Conservation (phyloP, 2,113 vertebrate genomes). For the Bubo blakistoni region DNA sequence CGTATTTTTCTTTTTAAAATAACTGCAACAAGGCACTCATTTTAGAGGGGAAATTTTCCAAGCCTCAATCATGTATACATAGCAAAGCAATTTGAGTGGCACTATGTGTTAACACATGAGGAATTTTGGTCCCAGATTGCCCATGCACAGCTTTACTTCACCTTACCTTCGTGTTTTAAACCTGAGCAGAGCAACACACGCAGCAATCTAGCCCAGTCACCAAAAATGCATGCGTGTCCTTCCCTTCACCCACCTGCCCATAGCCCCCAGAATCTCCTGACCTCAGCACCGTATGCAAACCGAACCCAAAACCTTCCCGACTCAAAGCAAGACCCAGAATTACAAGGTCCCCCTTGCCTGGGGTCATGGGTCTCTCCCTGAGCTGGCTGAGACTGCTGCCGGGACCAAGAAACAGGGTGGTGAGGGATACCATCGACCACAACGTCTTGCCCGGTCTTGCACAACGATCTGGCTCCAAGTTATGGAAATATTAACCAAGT, state of each 20-base stretch:
- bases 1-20: background rate
- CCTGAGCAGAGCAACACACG: background rate
- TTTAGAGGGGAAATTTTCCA: background rate
- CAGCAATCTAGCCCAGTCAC: background rate
- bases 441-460: constrained; percentile 44
- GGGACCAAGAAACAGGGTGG: background rate
- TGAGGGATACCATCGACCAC: constrained; percentile 27
- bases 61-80: background rate
- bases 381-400: background rate
- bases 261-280: background rate
- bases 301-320: rapidly evolving
- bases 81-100: background rate
- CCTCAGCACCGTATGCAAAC: background rate
- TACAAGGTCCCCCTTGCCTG: background rate
- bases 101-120: rapidly evolving
- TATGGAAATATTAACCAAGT: constrained; percentile 50
- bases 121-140: background rate
- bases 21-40: background rate
- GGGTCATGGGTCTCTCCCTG: background rate
- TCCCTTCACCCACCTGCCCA: rapidly evolving
- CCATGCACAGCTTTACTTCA: background rate
- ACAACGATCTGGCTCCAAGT: constrained; percentile 38
- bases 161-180: background rate
- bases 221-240: rapidly evolving
- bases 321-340: background rate